Percentiles rank a stretch among this genome's conserved stretches.
Conservation (phyloP, 2,888 invertebrate species). For the Psococerastis gibbosa region DNA sequence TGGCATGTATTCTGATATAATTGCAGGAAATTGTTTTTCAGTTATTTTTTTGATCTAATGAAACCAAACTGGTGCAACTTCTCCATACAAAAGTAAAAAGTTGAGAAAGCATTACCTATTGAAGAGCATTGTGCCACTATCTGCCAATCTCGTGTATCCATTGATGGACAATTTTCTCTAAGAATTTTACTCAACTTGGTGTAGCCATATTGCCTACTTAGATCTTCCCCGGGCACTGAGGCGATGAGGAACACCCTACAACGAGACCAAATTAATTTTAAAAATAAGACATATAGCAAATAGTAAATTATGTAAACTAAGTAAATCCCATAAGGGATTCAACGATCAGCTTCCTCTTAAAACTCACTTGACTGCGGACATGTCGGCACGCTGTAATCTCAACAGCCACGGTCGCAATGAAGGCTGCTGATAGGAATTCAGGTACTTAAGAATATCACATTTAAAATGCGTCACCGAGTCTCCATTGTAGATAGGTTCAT, state of each 20-base stretch:
- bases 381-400: constrained; percentile 57
- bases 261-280: constrained; percentile 13
- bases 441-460: constrained; percentile 51
- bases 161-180: constrained; percentile 38
- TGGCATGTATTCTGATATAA: no score
- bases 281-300: not conserved
- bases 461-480: constrained; percentile 78
- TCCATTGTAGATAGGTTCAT: constrained; percentile 35
- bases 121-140: constrained; percentile 79
- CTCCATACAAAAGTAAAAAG: constrained; percentile 30
- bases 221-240: constrained; percentile 69
- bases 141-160: constrained; percentile 37
- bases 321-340: not conserved
- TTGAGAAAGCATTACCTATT: constrained; percentile 71
- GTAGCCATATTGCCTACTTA: constrained; percentile 43
- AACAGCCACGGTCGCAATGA: constrained; percentile 53
- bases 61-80: not conserved
- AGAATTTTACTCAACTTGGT: constrained; percentile 40
- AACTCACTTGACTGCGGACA: constrained; percentile 55
- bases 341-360: constrained; percentile 2
- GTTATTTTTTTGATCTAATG: not conserved
- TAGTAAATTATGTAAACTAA: constrained; percentile 1
- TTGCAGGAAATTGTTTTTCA: not conserved
- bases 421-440: constrained; percentile 50
- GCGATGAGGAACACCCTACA: constrained; percentile 66